A percentile compares a stretch with the other conserved stretches of the same genome.
These are phyloP conservation scores for Enteromius paludinosus DNA, from an alignment of 2,797 vertebrate genomes.

Conservation along the genomic window DNA sequence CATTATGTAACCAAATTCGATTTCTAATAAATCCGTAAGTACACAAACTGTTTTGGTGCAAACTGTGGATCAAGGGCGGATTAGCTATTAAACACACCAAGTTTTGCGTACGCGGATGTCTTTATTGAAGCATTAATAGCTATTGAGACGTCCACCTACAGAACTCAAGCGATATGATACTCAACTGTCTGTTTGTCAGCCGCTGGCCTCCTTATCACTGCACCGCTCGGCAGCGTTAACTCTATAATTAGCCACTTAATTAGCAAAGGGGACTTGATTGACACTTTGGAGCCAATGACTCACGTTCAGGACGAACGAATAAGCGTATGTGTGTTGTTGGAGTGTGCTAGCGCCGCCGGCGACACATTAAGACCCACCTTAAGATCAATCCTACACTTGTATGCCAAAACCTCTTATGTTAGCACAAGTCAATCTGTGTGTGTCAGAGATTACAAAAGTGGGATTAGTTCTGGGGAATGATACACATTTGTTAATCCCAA, in stretches of 20 bases:
- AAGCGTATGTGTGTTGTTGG: slow-evolving; percentile 49
- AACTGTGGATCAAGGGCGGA: no score
- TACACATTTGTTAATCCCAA: slow-evolving; percentile 45
- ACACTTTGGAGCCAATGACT: slow-evolving; percentile 71
- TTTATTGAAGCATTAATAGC: slow-evolving; percentile 54
- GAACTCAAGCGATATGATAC: slow-evolving; percentile 54
- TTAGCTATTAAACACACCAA: slow-evolving; percentile 5
- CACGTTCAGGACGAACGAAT: slow-evolving; percentile 51
- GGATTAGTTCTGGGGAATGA: slow-evolving; percentile 63
- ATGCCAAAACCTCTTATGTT: slow-evolving; percentile 53
- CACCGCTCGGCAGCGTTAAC: slow-evolving; percentile 57
- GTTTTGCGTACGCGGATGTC: slow-evolving; percentile 30
- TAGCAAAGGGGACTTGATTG: slow-evolving; percentile 66
- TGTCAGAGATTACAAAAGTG: slow-evolving; percentile 50
- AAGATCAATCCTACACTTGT: slow-evolving; percentile 44
- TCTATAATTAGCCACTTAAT: slow-evolving; percentile 70
- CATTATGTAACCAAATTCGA: not conserved
- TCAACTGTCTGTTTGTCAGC: slow-evolving; percentile 63
- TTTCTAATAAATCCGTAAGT: not conserved
- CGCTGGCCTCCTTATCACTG: slow-evolving; percentile 64
- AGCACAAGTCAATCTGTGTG: slow-evolving; percentile 44
- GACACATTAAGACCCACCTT: slow-evolving; percentile 51
- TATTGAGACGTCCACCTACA: slow-evolving; percentile 62
- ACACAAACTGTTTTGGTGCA: not conserved
- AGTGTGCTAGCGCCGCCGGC: slow-evolving; percentile 48